Percentiles rank a stretch among this genome's conserved stretches.
Conservation (phyloP, 2,888 invertebrate species). For the Allolobophora icterica region DNA sequence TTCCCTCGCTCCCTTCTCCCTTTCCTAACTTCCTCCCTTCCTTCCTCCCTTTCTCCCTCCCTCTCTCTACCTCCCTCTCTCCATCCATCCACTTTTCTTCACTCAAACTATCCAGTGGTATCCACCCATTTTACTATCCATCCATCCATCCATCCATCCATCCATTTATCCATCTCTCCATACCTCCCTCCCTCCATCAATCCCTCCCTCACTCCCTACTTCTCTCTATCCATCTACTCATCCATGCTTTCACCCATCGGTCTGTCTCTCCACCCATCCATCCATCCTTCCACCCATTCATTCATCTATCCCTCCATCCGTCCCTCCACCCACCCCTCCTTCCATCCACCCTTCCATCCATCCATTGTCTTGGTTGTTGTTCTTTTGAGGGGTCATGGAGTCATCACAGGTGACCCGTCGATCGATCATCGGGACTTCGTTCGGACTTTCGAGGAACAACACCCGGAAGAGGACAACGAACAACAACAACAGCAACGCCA, state of each 20-base stretch:
- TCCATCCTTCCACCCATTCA: neutral
- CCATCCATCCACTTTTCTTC: too few relatives aligned
- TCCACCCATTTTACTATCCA: too few relatives aligned
- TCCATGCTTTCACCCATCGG: neutral
- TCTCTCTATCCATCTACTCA: neutral
- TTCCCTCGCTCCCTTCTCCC: too few relatives aligned
- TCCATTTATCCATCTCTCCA: neutral
- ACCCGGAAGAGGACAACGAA: neutral
- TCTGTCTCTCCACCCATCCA: neutral
- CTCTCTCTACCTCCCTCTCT: too few relatives aligned
- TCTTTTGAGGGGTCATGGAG: neutral
- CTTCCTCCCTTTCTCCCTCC: too few relatives aligned
- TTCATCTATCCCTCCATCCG: neutral
- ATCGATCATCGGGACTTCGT: neutral
- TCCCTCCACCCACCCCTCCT: neutral
- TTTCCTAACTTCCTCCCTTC: too few relatives aligned
- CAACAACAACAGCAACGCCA: neutral
- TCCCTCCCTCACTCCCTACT: neutral
- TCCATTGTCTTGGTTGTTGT: neutral
- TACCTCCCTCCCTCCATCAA: neutral
- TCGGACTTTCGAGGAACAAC: neutral
- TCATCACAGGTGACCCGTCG: slow-evolving; percentile 8
- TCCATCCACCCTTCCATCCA: neutral
- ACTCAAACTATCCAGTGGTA: too few relatives aligned
- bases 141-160: neutral